phyloP scores from a whole-genome alignment of 1,140 invertebrate species.

The Drosophila novamexicana region DNA sequence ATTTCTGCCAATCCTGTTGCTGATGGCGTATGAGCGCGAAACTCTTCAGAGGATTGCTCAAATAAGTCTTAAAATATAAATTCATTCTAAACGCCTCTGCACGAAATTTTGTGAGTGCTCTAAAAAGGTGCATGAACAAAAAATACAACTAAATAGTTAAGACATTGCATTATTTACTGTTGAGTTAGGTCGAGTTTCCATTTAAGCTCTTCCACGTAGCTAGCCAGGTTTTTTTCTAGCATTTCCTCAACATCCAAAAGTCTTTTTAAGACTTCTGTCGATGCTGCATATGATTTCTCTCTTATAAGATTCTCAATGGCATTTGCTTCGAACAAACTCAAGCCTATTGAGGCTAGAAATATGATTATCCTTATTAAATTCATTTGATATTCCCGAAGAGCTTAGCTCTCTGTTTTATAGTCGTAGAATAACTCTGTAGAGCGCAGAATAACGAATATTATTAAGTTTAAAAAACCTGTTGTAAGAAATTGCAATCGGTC shows the following conservation, averaged over 20 bases:
- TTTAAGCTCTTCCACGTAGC: constrained; percentile 21
- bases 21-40: constrained; percentile 38
- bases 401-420: not conserved
- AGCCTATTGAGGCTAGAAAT: not conserved
- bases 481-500: not conserved
- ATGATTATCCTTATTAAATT: not conserved
- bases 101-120: constrained; percentile 13
- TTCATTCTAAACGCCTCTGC: constrained; percentile 3
- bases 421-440: not conserved
- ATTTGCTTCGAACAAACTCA: not conserved
- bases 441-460: not conserved
- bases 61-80: constrained; percentile 16
- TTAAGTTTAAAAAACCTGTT: not conserved
- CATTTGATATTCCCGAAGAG: not conserved
- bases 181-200: constrained; percentile 17
- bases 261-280: constrained; percentile 12
- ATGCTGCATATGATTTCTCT: constrained; percentile 6
- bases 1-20: constrained; percentile 30
- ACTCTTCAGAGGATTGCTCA: constrained; percentile 44
- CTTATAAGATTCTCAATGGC: not conserved
- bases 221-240: constrained; percentile 20
- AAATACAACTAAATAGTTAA: not conserved
- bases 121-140: not conserved
- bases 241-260: constrained; percentile 31
- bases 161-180: not conserved